Evolutionary conservation across 2,888 invertebrate species (phyloP).

Genomic region (Kuschelorhynchus macadamiae): DNA sequence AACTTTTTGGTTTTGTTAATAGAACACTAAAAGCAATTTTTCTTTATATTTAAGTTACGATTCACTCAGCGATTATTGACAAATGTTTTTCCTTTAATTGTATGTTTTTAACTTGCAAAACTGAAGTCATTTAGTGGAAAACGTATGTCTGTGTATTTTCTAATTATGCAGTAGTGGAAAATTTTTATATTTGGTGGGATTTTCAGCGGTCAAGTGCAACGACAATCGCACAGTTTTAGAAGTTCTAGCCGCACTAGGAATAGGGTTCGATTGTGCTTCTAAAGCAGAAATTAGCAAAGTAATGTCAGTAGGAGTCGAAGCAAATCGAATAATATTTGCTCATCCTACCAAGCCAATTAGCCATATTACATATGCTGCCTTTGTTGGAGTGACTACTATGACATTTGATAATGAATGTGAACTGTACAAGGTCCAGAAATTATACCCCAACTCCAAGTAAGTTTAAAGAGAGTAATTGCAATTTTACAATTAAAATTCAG

Average conservation of each 20-base stretch:
- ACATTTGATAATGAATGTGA: slow-evolving; percentile 96
- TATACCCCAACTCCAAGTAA: slow-evolving; percentile 87
- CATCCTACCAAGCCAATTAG: slow-evolving; percentile 95
- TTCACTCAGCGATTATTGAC: too few relatives aligned
- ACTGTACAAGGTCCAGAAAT: slow-evolving; percentile 87
- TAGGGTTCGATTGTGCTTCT: slow-evolving; percentile 97
- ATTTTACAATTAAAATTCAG: background rate
- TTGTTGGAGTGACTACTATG: slow-evolving; percentile 83
- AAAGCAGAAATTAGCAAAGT: slow-evolving; percentile 91
- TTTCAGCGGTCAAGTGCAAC: slow-evolving; percentile 95
- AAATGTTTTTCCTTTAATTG: too few relatives aligned
- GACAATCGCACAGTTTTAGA: slow-evolving; percentile 87
- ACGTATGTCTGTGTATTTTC: too few relatives aligned
- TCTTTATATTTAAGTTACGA: too few relatives aligned
- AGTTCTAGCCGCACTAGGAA: slow-evolving; percentile 88
- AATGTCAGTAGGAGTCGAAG: slow-evolving; percentile 79
- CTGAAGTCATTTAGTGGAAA: too few relatives aligned
- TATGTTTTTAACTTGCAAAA: too few relatives aligned
- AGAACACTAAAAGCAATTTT: too few relatives aligned
- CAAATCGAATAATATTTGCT: slow-evolving; percentile 92
- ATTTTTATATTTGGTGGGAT: too few relatives aligned
- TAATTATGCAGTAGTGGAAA: too few relatives aligned
- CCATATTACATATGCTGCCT: slow-evolving; percentile 87
- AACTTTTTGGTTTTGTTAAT: too few relatives aligned
- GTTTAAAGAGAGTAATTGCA: slow-evolving; percentile 2